phyloP scores from a whole-genome alignment of 1,140 invertebrate species.

The Chymomyza costata region DNA sequence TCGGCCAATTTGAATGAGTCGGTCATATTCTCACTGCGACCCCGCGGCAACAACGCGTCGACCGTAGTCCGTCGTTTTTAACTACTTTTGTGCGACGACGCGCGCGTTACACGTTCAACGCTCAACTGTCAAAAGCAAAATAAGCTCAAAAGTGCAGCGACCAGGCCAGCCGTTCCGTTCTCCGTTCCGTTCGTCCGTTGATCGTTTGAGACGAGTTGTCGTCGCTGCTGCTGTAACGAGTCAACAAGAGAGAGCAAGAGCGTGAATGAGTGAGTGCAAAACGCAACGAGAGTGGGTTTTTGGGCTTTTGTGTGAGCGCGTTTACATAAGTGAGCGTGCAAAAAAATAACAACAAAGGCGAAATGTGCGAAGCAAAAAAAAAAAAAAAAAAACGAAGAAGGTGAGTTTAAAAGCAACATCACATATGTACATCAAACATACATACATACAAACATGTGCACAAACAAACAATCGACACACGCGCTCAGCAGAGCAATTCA shows the following conservation, averaged over 20 bases:
- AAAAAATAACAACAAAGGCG: slow-evolving; percentile 45
- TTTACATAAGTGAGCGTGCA: slow-evolving; percentile 56
- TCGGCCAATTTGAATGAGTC: slow-evolving; percentile 60
- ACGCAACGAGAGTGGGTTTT: not conserved
- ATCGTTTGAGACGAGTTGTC: slow-evolving; percentile 27
- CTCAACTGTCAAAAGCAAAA: slow-evolving; percentile 53
- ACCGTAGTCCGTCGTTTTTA: slow-evolving; percentile 48
- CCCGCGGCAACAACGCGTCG: slow-evolving; percentile 49
- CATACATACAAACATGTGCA: not conserved
- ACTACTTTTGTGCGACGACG: slow-evolving; percentile 27
- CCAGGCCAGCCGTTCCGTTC: too few relatives aligned
- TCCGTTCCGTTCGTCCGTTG: too few relatives aligned
- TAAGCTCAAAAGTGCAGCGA: slow-evolving; percentile 54
- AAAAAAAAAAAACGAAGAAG: slow-evolving; percentile 37
- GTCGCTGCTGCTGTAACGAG: slow-evolving; percentile 53
- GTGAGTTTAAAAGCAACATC: slow-evolving; percentile 23
- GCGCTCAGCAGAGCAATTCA: slow-evolving; percentile 17
- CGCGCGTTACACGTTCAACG: slow-evolving; percentile 47
- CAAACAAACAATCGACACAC: not conserved
- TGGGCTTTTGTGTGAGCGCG: not conserved
- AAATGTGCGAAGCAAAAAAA: slow-evolving; percentile 39
- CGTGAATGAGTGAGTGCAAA: not conserved
- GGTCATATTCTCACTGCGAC: slow-evolving; percentile 55
- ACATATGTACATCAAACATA: not conserved
- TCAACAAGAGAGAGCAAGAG: slow-evolving; percentile 25